Base-by-base conservation (phyloP, 1,140 invertebrate genomes). In the Lepidurus apus region DNA sequence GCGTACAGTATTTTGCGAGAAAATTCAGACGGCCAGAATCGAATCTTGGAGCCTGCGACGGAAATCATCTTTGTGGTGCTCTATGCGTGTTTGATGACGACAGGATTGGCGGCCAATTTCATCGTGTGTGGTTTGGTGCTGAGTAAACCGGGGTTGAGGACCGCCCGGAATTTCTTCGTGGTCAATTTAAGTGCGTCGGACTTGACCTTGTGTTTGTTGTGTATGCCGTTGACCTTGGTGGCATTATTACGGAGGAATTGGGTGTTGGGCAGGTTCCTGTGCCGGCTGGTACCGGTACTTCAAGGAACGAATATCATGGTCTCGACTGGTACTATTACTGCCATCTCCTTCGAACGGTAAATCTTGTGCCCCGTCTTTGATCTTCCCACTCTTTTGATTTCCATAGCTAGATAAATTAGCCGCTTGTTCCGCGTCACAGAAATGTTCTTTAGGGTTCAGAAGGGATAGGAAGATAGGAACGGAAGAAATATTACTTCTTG, bases 251-350 rank as follows among this genome's bases (percentile, higher is more conserved):
- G 47, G 17, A 43, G 76, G 26, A 43, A 77, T 53, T 77, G 76
- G 76, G 11, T 47, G 26, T 26, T 77, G 43, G 76, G 76, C 21
- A 47, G 47, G 45, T 34, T 77, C 45, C 21, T 77, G 42, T 77
- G 76, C 21, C 42, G 76, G n/a, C 21, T 77, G 8, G 21, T 24
- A n/a, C 26, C 76, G n/a, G 45, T 34, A 17, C 10, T 45, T 17
- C 42, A 77, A n/a, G 47, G 43, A 13, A 77, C 76, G 1, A 77
- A 45, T 43, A 47, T 77, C 21, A 45, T 77, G 24, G 76, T 77
- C n/a, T 77, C 76, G 17, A 77, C 76, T 8, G 76, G 76, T 42
- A 77, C 76, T 45, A 77, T 77, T n/a, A 47, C 47, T n/a, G 76
- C 76, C 7, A 77, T 77, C 42, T 43, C 76, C 24, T 43, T 77